A percentile compares a stretch with the other conserved stretches of the same genome.
Evolutionary conservation across 2,113 vertebrate species (phyloP).

Genomic region (Vulpes vulpes): DNA sequence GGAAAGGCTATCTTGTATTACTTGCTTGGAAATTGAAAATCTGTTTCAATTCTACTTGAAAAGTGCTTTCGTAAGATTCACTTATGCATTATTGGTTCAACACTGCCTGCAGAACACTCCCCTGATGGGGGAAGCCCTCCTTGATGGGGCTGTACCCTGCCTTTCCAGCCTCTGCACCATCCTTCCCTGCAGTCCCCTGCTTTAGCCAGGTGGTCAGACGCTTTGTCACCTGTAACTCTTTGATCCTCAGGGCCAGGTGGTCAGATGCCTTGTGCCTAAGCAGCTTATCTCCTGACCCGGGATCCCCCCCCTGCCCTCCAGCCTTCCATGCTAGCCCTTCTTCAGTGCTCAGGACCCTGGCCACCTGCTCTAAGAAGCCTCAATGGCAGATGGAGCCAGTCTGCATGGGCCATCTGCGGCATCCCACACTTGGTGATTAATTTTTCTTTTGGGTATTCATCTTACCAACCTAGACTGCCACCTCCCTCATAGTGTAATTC

Average conservation of each 20-base stretch:
- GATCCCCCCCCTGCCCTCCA: not conserved
- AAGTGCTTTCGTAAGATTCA: not conserved
- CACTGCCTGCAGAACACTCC: not conserved
- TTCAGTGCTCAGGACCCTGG: not conserved
- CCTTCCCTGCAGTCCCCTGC: accelerated
- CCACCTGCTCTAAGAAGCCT: not conserved
- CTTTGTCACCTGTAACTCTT: too few relatives aligned
- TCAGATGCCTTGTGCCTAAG: too few relatives aligned
- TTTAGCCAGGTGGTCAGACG: not conserved
- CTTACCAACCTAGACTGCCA: not conserved
- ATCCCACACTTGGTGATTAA: not conserved
- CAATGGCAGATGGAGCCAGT: not conserved
- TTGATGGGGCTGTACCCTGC: not conserved
- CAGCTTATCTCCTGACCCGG: not conserved
- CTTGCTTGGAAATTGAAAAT: conserved; percentile 50
- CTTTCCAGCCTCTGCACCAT: not conserved
- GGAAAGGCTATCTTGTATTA: conserved; percentile 21
- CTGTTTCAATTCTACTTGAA: conserved; percentile 23
- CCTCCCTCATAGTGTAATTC: not conserved
- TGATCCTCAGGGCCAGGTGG: not conserved
- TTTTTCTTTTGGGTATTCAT: not conserved
- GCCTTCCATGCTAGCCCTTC: not conserved
- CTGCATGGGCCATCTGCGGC: not conserved
- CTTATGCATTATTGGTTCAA: not conserved
- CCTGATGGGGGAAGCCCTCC: not conserved